Evolutionary conservation across 2,113 vertebrate species (phyloP).

Genomic region (Lampris incognitus): DNA sequence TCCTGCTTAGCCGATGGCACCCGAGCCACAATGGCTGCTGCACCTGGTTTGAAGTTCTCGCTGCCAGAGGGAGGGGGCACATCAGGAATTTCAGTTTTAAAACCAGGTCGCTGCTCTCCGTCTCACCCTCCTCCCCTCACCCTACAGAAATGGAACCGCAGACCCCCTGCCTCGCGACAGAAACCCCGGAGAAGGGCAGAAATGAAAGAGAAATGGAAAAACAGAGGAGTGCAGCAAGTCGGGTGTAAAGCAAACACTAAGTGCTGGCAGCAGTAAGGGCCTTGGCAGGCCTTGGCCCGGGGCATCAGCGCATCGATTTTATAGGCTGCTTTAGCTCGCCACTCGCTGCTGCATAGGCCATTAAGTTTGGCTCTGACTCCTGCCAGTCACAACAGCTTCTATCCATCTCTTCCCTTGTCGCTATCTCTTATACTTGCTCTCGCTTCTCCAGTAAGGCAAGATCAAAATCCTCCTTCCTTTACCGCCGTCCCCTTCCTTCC

Average conservation of each 20-base stretch:
- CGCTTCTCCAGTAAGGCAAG: neutral
- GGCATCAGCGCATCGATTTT: constrained; percentile 57
- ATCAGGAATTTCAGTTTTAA: neutral
- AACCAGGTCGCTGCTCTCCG: constrained; percentile 2
- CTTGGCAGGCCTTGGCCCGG: constrained; percentile 37
- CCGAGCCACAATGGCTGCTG: too few relatives aligned
- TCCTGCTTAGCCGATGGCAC: too few relatives aligned
- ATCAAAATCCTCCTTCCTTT: neutral
- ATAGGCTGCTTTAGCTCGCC: constrained; percentile 63
- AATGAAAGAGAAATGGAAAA: constrained; percentile 14
- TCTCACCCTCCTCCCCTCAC: neutral
- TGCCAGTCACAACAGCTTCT: constrained; percentile 19
- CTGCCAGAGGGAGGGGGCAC: too few relatives aligned
- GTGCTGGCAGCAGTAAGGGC: constrained; percentile 36
- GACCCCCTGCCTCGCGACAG: constrained; percentile 20
- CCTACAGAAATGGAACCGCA: constrained; percentile 21
- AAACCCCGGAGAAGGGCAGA: constrained; percentile 45
- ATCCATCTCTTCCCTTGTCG: constrained; percentile 13
- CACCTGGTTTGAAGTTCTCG: too few relatives aligned
- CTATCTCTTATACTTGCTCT: constrained; percentile 23
- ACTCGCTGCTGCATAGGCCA: constrained; percentile 43
- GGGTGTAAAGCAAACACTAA: constrained; percentile 62
- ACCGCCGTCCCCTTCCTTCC: neutral
- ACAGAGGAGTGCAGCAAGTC: constrained; percentile 42
- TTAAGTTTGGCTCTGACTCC: constrained; percentile 52